Conservation (phyloP, 23 tunicate species). For the Styela plicata region DNA sequence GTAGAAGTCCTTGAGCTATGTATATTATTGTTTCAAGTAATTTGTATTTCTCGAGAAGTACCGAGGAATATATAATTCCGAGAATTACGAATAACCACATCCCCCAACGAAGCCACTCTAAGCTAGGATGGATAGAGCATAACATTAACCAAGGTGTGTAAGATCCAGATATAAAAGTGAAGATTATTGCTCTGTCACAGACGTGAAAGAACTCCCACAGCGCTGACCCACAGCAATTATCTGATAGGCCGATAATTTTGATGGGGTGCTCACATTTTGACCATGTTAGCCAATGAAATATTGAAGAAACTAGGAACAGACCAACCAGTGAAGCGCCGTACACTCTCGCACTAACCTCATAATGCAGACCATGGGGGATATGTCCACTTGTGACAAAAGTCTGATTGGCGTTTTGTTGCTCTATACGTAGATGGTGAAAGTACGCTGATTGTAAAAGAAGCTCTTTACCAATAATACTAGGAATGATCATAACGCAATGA, state of each 20-base stretch:
- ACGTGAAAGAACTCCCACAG: constrained; percentile 69
- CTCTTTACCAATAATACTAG: constrained; percentile 78
- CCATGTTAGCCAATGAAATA: constrained; percentile 90
- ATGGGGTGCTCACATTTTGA: constrained; percentile 49
- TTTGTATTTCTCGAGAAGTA: constrained; percentile 73
- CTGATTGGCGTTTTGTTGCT: too few species aligned
- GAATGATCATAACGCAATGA: constrained; percentile 74
- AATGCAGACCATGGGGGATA: too few species aligned
- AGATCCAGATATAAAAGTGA: constrained; percentile 87
- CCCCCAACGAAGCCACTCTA: constrained; percentile 72
- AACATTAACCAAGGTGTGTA: constrained; percentile 93
- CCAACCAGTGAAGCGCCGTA: constrained; percentile 56
- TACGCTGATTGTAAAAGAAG: too few species aligned
- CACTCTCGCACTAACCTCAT: constrained; percentile 65
- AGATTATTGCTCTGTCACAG: constrained; percentile 84
- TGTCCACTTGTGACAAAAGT: too few species aligned
- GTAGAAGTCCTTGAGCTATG: constrained; percentile 65
- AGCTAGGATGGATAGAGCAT: constrained; percentile 32
- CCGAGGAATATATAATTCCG: constrained; percentile 52
- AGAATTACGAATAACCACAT: constrained; percentile 68
- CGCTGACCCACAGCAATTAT: constrained; percentile 49
- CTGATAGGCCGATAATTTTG: constrained; percentile 12
- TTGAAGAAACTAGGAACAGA: constrained; percentile 66
- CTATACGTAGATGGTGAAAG: too few species aligned
- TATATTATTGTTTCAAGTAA: constrained; percentile 73